A percentile compares a stretch with the other conserved stretches of the same genome.
Conservation (phyloP, 2,888 invertebrate species). For the Polydrusus pterygomalis region DNA sequence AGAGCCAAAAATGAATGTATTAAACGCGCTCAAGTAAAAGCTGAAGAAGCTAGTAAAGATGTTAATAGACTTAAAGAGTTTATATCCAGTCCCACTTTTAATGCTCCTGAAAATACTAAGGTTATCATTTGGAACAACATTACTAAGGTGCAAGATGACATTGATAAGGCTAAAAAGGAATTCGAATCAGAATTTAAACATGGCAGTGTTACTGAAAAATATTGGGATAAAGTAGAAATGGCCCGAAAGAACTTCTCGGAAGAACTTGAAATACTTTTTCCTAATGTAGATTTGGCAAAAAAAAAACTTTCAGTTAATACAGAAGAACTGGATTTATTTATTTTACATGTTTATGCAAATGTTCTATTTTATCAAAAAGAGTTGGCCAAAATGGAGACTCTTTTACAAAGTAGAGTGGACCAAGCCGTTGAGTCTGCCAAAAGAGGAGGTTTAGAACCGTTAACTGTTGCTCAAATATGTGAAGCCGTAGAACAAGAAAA, state of each 20-base stretch:
- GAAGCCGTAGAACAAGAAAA: conserved; percentile 82
- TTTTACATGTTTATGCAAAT: conserved; percentile 85
- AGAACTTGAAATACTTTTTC: conserved; percentile 82
- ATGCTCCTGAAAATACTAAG: conserved; percentile 71
- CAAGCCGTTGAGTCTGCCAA: conserved; percentile 77
- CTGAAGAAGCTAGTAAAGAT: conserved; percentile 69
- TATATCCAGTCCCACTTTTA: conserved; percentile 69
- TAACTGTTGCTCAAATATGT: conserved; percentile 77
- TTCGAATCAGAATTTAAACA: conserved; percentile 76
- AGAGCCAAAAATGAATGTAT: conserved; percentile 75
- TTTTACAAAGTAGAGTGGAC: conserved; percentile 78
- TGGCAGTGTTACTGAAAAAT: conserved; percentile 82
- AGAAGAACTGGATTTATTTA: conserved; percentile 84
- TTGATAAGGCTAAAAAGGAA: conserved; percentile 76
- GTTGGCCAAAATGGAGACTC: conserved; percentile 81
- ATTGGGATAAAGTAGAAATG: conserved; percentile 85
- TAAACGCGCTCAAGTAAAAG: conserved; percentile 76
- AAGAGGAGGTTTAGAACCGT: conserved; percentile 72
- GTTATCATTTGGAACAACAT: conserved; percentile 76
- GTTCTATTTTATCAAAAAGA: conserved; percentile 86
- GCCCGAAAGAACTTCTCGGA: conserved; percentile 78
- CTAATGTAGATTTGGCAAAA: conserved; percentile 81
- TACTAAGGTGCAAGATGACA: conserved; percentile 74
- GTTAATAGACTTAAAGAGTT: conserved; percentile 71
- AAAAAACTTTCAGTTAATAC: conserved; percentile 77